Conservation (phyloP, 2,113 vertebrate genomes). For the Micronycteris hirsuta region DNA sequence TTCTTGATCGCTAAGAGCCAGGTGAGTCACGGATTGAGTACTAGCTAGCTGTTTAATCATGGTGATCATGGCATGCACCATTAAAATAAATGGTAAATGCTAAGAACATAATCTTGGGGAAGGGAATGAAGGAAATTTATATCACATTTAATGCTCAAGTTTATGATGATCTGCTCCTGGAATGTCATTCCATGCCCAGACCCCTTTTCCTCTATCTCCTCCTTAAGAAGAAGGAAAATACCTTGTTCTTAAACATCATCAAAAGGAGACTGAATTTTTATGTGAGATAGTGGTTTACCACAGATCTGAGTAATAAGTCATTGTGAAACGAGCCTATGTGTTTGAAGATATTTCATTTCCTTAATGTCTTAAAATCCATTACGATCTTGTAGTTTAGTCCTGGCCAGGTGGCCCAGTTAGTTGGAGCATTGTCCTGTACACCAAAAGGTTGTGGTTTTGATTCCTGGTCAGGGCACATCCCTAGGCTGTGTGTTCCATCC, state of each 20-base stretch:
- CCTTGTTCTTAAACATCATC: conserved; percentile 27
- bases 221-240: background rate
- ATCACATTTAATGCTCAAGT: background rate
- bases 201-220: background rate
- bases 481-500: no score
- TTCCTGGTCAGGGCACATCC: no score
- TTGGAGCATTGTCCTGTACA: no score
- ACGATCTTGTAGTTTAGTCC: background rate
- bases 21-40: background rate
- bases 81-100: background rate
- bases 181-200: background rate
- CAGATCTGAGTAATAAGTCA: background rate
- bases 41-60: background rate
- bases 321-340: background rate
- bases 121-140: background rate
- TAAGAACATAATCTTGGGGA: background rate
- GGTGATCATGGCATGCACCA: fast-evolving
- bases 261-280: background rate
- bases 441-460: no score
- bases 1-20: background rate
- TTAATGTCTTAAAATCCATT: background rate
- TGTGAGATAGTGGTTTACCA: background rate
- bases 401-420: background rate
- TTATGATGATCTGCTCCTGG: background rate
- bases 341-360: background rate